These are phyloP conservation scores for Odontocerum albicorne DNA, from an alignment of 2,888 invertebrate species.

Conservation along the genomic window DNA sequence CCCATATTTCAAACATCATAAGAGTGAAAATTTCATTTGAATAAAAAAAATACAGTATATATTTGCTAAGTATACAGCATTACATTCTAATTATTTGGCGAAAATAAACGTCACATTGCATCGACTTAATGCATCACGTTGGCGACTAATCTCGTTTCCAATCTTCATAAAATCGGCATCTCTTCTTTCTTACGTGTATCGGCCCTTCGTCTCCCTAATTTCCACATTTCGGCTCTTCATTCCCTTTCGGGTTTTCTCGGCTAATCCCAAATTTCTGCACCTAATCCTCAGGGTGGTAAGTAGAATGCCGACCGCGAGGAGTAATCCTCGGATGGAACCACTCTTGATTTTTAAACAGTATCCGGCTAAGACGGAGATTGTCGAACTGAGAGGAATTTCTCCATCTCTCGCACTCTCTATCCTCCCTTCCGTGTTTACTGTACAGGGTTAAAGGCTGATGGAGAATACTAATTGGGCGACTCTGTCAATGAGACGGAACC, in stretches of 20 bases:
- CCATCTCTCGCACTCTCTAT: not conserved
- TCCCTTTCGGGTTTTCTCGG: slow-evolving; percentile 8
- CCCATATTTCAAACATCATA: too few species aligned
- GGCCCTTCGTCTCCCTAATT: slow-evolving; percentile 16
- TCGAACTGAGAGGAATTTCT: not conserved
- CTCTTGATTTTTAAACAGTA: slow-evolving; percentile 34
- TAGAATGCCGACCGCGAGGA: slow-evolving; percentile 33
- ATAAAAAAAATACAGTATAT: too few species aligned
- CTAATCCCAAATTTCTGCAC: slow-evolving; percentile 36
- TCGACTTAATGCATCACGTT: slow-evolving; percentile 28
- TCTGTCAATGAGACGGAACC: not conserved
- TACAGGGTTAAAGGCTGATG: slow-evolving; percentile 1
- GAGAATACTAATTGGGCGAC: slow-evolving; percentile 16
- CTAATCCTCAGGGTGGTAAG: slow-evolving; percentile 33
- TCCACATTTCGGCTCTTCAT: slow-evolving; percentile 20
- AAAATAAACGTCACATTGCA: too few species aligned
- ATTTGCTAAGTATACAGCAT: too few species aligned
- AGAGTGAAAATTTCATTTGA: too few species aligned
- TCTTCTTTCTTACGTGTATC: slow-evolving; percentile 15
- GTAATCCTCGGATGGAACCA: slow-evolving; percentile 31
- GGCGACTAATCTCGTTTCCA: slow-evolving; percentile 31
- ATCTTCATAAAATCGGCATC: slow-evolving; percentile 34
- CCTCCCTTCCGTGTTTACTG: slow-evolving; percentile 4
- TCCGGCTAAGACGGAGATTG: slow-evolving; percentile 15
- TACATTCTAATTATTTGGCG: too few species aligned